phyloP scores from a whole-genome alignment of 1,140 invertebrate species.

The Heliconius hermathena region DNA sequence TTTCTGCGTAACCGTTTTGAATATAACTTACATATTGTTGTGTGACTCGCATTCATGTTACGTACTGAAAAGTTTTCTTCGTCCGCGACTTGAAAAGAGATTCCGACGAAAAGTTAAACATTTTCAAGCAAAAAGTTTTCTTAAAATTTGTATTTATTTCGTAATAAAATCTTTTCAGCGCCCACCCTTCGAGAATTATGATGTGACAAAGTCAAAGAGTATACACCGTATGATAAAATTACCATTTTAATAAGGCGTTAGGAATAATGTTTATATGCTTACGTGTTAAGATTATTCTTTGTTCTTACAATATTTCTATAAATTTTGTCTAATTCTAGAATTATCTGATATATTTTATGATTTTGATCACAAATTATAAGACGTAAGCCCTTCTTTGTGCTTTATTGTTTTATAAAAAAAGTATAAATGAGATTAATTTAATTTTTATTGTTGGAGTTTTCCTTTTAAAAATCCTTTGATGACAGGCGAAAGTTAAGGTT shows the following conservation, averaged over 20 bases:
- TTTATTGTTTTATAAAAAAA: too few relatives aligned
- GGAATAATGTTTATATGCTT: not conserved
- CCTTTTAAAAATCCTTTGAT: too few relatives aligned
- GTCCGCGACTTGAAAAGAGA: not conserved
- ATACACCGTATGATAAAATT: not conserved
- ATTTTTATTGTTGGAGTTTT: too few relatives aligned
- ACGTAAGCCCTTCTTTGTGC: too few relatives aligned
- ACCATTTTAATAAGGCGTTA: slow-evolving; percentile 6
- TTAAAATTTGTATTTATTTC: not conserved
- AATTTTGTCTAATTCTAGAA: too few relatives aligned
- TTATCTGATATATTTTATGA: too few relatives aligned
- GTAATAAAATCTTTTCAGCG: not conserved
- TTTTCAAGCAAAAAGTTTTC: not conserved
- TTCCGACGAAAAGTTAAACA: not conserved
- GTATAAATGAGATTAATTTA: too few relatives aligned
- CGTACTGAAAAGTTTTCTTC: not conserved
- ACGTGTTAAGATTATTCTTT: not conserved
- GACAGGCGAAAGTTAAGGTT: too few relatives aligned
- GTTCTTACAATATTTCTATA: not conserved
- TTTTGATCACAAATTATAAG: too few relatives aligned
- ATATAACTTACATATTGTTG: slow-evolving; percentile 7
- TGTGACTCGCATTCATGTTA: not conserved
- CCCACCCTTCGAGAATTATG: not conserved
- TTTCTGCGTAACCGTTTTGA: not conserved
- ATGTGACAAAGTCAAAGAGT: slow-evolving; percentile 9